Conservation (phyloP, 2,797 vertebrate species). For the Esox lucius region DNA sequence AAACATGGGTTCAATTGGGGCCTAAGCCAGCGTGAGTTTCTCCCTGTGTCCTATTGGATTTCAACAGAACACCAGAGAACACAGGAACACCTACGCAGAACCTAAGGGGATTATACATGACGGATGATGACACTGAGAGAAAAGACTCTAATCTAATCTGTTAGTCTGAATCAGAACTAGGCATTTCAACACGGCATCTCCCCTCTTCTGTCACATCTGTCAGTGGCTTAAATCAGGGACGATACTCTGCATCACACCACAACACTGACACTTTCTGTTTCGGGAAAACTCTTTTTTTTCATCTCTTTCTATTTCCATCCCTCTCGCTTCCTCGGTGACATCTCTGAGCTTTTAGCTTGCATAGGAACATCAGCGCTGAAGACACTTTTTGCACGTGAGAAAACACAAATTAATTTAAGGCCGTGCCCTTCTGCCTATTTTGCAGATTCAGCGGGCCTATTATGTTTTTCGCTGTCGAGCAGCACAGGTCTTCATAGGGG, state of each 20-base stretch:
- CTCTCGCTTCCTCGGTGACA: not conserved
- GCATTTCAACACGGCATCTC: constrained; percentile 50
- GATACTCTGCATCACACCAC: not conserved
- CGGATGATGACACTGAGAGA: constrained; percentile 75
- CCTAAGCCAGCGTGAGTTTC: constrained; percentile 41
- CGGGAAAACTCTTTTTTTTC: not conserved
- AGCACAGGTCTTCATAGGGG: not conserved
- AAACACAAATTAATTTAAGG: constrained; percentile 22
- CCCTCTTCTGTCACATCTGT: constrained; percentile 42
- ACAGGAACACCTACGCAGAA: constrained; percentile 70
- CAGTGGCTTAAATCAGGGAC: constrained; percentile 63
- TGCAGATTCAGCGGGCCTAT: not conserved
- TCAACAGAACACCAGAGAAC: constrained; percentile 68
- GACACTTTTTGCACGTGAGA: not conserved
- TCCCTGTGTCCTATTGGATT: constrained; percentile 71
- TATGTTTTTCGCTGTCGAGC: not conserved
- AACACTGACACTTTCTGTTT: constrained; percentile 17
- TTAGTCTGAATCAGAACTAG: constrained; percentile 74
- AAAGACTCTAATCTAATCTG: constrained; percentile 69
- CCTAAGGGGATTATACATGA: constrained; percentile 75
- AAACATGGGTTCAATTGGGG: not conserved
- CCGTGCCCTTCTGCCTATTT: constrained; percentile 25
- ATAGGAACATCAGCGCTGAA: not conserved
- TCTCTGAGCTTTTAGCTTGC: not conserved
- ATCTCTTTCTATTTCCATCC: not conserved